phyloP scores from a whole-genome alignment of 2,888 invertebrate genomes.

The Agriopis marginaria region DNA sequence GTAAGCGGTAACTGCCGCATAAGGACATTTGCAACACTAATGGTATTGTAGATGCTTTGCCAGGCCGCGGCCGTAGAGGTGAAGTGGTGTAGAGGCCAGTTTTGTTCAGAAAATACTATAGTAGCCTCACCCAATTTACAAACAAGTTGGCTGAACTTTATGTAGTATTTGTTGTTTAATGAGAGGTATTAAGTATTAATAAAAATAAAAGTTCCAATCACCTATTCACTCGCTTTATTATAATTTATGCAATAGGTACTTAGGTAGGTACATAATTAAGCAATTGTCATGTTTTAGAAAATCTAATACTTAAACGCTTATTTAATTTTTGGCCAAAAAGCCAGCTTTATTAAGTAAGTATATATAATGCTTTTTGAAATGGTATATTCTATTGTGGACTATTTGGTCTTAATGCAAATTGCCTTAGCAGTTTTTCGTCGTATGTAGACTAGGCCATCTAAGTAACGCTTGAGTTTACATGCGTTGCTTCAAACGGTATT shows the following conservation, averaged over 20 bases:
- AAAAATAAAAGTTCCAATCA: slow-evolving; percentile 36
- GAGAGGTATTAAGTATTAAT: neutral
- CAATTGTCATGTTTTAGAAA: slow-evolving; percentile 51
- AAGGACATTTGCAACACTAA: too few relatives aligned
- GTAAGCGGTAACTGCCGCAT: too few relatives aligned
- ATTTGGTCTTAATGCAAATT: slow-evolving; percentile 24
- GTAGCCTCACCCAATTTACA: too few relatives aligned
- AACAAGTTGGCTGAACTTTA: too few relatives aligned
- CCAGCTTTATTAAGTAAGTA: slow-evolving; percentile 42
- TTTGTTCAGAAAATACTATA: too few relatives aligned
- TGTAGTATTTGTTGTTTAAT: too few relatives aligned
- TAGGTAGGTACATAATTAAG: slow-evolving; percentile 42
- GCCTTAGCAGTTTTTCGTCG: slow-evolving; percentile 14
- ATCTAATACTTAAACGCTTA: slow-evolving; percentile 50
- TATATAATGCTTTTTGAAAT: slow-evolving; percentile 38
- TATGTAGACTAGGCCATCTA: slow-evolving; percentile 25
- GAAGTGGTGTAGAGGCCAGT: too few relatives aligned
- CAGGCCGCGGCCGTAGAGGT: too few relatives aligned
- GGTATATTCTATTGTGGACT: slow-evolving; percentile 30
- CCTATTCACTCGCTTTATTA: slow-evolving; percentile 51
- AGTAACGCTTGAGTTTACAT: slow-evolving; percentile 11
- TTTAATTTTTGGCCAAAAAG: slow-evolving; percentile 49
- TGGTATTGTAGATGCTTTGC: too few relatives aligned
- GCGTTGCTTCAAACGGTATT: slow-evolving; percentile 7
- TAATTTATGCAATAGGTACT: slow-evolving; percentile 49